Evolutionary conservation across 2,888 invertebrate species (phyloP), one percentile per base, ranked within the genome.

Genomic region (Synanthedon myopaeformis): DNA sequence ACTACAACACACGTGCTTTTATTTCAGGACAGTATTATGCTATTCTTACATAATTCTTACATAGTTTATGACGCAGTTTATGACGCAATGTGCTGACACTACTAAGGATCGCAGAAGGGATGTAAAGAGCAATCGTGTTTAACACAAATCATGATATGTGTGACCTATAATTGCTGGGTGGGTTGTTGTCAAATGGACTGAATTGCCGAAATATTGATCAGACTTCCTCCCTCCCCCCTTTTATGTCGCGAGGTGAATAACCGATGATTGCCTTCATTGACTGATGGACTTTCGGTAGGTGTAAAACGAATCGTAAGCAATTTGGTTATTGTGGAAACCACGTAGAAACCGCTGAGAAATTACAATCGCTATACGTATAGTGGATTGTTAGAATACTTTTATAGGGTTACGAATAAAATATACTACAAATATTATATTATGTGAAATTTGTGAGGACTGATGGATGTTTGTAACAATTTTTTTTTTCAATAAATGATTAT

Each of bases 181-280:
- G 61, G 58, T 42, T 61, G 57, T 66, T 70, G 71, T 75, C 71
- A 72, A 73, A 73, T 67, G 72, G 66, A 71, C n/a, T 45, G 45
- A 45, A 45, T 13, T 45, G 45, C 45, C 45, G 48, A 51, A 56
- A 52, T 56, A 56, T 56, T 54, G 56, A 56, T 52, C 56, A 53
- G 41, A 8, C 52, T 28, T 19, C 45, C 28, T 52, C 41, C 51
- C 52, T 10, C 35, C 35, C 35, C 35, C 35, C 35, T 35, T 35
- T 35, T 10, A 35, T 35, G 35, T 35, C 49, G 50, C 35, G 41
- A 48, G 51, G 53, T 54, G 17, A 49, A 49, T 49, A 19, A 19
- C 49, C 49, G 49, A 57, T 77, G 74, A 79, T 49, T 49, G 49
- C 49, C 49, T 49, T 49, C 49, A 49, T 49, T 49, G 45, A 45